Conservation (phyloP, 1,140 invertebrate genomes). For the Hetaerina americana region DNA sequence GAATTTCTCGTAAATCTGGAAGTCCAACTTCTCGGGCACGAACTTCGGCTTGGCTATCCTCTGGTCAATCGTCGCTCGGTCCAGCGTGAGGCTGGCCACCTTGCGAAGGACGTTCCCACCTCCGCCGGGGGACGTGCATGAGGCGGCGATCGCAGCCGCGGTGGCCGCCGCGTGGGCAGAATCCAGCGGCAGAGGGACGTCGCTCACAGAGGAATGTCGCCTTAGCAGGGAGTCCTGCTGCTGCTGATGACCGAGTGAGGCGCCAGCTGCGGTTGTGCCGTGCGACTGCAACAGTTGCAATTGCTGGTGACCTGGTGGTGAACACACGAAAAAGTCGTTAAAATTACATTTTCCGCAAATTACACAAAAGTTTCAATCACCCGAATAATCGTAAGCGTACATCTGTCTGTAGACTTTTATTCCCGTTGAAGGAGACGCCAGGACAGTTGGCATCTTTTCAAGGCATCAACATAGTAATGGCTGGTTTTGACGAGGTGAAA, state of each 20-base stretch:
- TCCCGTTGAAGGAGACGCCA: too few relatives aligned
- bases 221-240: constrained; percentile 15
- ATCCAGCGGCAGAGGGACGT: constrained; percentile 30
- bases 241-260: neutral
- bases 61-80: constrained; percentile 45
- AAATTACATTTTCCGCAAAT: too few relatives aligned
- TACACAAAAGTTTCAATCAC: too few relatives aligned
- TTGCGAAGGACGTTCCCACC: constrained; percentile 56
- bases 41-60: constrained; percentile 52
- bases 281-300: neutral
- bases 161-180: constrained; percentile 33
- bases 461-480: too few relatives aligned
- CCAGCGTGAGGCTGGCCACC: constrained; percentile 66
- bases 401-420: too few relatives aligned
- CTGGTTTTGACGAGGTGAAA: too few relatives aligned
- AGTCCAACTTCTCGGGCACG: constrained; percentile 71
- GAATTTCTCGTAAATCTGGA: constrained; percentile 71
- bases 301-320: neutral
- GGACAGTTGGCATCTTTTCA: too few relatives aligned
- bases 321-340: too few relatives aligned
- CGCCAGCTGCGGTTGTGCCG: neutral
- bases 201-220: constrained; percentile 32
- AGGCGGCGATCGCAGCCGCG: neutral
- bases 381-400: too few relatives aligned
- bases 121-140: neutral